Evolutionary conservation across 2,888 invertebrate genomes (phyloP), one percentile per base, ranked within the genome.

Genomic region (Trachelus stipa): DNA sequence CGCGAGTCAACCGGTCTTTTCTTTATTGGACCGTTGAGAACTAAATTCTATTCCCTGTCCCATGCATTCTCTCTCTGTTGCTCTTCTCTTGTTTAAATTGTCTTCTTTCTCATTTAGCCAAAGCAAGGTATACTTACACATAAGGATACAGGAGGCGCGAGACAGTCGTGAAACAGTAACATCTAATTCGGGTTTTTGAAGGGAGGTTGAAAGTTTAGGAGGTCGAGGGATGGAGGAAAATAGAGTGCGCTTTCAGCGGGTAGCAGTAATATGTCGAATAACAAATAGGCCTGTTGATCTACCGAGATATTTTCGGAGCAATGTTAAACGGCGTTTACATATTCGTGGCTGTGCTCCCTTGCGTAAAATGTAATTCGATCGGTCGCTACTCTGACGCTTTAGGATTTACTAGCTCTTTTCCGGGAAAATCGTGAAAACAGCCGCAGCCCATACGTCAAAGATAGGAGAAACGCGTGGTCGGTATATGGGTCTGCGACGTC

Each of bases 1-100:
- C 85, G 83, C 87, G 84, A 87, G 86, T 87, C 87, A 87, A 34
- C 71, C 31, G 71, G 88, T 90, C 89, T 88, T 90, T 89, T 89
- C 90, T 90, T 90, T 89, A 88, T 89, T 88, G 89, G 89, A 87
- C 88, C 90, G 87, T 87, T 85, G 88, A 89, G 89, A 85, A 87
- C 85, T 56, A 56, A 56, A 56, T 56, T 56, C 56, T 56, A 56
- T 56, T 56, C 56, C 9, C 9, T 56, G 23, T 56, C 56, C 9
- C 9, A 6, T 40, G 40, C 40, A 40, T 40, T 23, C 15, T 15
- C 9, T 40, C 23, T 56, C 40, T 40, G 2, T 40, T 6, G 15
- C 15, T 40, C 40, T 1, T 2, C 15, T 40, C 23, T 71, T 23
- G 84, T 85, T 85, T 85, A 84, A 85, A 86, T 85, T 85, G 84